Evolutionary conservation across 2,888 invertebrate genomes (phyloP), one percentile per base, ranked within the genome.

Genomic region (Himalopsyche anomala): DNA sequence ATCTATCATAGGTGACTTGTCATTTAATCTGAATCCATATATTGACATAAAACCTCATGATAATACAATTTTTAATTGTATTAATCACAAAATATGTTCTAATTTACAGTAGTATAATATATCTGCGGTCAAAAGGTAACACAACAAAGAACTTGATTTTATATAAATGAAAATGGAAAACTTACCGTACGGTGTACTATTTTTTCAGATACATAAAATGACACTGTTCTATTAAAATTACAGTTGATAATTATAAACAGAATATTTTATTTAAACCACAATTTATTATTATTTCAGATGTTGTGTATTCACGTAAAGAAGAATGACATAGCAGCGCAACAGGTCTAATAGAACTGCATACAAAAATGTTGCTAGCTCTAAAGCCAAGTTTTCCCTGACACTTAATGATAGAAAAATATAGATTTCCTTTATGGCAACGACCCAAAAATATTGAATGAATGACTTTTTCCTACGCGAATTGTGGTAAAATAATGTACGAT

Each of bases 161-260:
- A 62, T 62, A 19, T 62, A 56, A 19, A 19, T 19, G n/a, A 19
- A 62, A 62, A 19, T 62, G 28, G 4, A 62, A 19, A 62, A 19
- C 62, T 4, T 62, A 62, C 62, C 62, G 19, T 62, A 9, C 19
- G 19, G 11, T 19, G 19, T 4, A n/a, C 19, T 62, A 62, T 5
- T 62, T 19, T 62, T 62, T 28, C 62, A 19, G 62, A 62, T n/a
- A 62, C 62, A 62, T 62, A 62, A 62, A 62, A 62, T 28, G 62
- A 28, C 62, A 62, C 62, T 62, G 6, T 28, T 19, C 2, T 62
- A 5, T 19, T 19, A 1, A 62, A 19, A 9, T 40, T 19, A 9
- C 28, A 11, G 62, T 19, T 62, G 62, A 62, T 19, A 19, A 19
- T 11, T 19, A 62, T 19, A 19, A 62, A 62, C 62, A 62, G 28